Base-by-base conservation (phyloP, 2,113 vertebrate species). In the Butorides virescens region DNA sequence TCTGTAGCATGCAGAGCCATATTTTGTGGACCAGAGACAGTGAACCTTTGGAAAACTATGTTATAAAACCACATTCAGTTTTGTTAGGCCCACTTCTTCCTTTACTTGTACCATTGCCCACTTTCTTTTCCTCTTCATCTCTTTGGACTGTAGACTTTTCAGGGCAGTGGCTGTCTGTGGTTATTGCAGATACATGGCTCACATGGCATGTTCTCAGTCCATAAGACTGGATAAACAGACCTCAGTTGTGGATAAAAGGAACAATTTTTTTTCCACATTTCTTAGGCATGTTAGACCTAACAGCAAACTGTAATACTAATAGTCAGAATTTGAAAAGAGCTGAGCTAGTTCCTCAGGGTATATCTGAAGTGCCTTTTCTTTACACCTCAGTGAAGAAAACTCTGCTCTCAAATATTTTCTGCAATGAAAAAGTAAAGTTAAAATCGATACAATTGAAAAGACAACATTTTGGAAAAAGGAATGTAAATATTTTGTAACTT, bases 1-100 rank as follows among this genome's bases (percentile, higher is more conserved):
- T 49, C 47, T 25, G 25, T 55, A 59, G 21, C 4, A 17, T 16
- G 6, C 15, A 13, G 2, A 34, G 11, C 4, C 1, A 0, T 53
- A 39, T 79, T 75, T 79, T 75, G n/a, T 50, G 14, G 52, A 9
- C 46, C 12, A 23, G 36, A 66, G 37, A 18, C 37, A 82, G 56
- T 2, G 71, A 42, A 25, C 26, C 14, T 91, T 55, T 42, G 34
- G 76, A 55, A 70, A 88, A 36, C 1, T 13, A 1, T 36, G 11
- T 46, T 29, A 65, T 37, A n/a, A 82, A 83, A 21, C 7, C 27
- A 25, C 32, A 7, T 26, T 32, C 50, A 58, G 7, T 49, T 78
- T 20, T 39, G 13, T 34, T 30, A 61, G 21, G 9, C 8, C 9
- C 21, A 15, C 5, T 61, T 78, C 39, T 77, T 71, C 52, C 39